Conservation (phyloP, 2,888 invertebrate genomes). For the Malachius bipustulatus region DNA sequence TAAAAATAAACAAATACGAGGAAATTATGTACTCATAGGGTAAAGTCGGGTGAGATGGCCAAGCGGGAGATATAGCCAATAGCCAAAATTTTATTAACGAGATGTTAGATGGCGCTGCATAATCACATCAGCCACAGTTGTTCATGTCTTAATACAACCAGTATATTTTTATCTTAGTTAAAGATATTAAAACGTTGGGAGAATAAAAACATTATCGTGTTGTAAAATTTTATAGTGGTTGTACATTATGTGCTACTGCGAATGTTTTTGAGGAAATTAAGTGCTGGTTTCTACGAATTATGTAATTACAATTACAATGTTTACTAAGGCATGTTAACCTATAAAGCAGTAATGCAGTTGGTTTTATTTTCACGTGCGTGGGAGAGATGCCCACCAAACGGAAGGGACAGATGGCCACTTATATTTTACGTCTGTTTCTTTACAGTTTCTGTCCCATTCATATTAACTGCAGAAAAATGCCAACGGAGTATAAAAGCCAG, state of each 20-base stretch:
- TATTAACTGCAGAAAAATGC: conserved; percentile 2
- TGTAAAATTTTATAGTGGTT: conserved; percentile 5
- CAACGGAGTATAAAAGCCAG: too few species aligned
- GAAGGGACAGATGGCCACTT: conserved; percentile 11
- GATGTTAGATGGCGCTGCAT: conserved; percentile 9
- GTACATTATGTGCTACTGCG: conserved; percentile 6
- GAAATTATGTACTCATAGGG: too few species aligned
- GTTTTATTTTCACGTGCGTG: conserved; percentile 10
- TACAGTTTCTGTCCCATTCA: background rate
- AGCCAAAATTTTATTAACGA: conserved; percentile 8
- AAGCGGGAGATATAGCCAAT: conserved; percentile 12
- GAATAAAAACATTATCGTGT: conserved; percentile 9
- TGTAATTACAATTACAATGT: conserved; percentile 9
- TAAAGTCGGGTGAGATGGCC: conserved; percentile 13
- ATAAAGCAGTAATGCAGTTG: conserved; percentile 6
- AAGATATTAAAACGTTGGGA: conserved; percentile 5
- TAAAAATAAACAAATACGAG: too few species aligned
- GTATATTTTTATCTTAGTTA: conserved; percentile 6
- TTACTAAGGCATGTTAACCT: conserved; percentile 9
- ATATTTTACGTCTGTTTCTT: conserved; percentile 8
- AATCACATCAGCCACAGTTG: background rate
- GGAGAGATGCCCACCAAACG: conserved; percentile 11
- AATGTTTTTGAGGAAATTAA: conserved; percentile 7
- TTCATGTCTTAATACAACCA: conserved; percentile 4
- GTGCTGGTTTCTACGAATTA: conserved; percentile 7